Base-by-base conservation (phyloP, 2,113 vertebrate species). In the Alexandromys fortis region DNA sequence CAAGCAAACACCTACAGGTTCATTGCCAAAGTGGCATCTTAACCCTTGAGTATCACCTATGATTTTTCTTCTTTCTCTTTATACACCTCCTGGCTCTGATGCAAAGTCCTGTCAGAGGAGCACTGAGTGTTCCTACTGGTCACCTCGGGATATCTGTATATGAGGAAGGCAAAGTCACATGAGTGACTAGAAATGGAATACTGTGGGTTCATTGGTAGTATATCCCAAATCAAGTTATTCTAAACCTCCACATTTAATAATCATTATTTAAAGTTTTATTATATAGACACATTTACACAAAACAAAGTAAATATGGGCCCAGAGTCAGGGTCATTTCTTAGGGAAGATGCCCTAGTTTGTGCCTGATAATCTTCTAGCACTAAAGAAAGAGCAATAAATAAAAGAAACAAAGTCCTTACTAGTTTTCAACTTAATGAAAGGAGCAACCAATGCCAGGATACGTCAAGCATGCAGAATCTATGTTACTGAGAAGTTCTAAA, bases 1-100 rank as follows among this genome's bases (percentile, higher is more conserved):
- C n/a, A 95, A 81, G 86, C 12, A 4, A 6, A 78, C 0, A 7
- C 33, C n/a, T 65, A 73, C 8, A 52, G 19, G 26, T 67, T 86
- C 67, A 49, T 61, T 47, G 52, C 72, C 88, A 82, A 33, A 81
- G 52, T 33, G 4, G 0, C 8, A 47, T 68, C 35, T 75, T 0
- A 10, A 75, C 17, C 52, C 58, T 76, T 47, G 47, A 52, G 52
- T 16, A 82, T 33, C 52, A 73, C 58, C 13, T 52, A 47, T 17
- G 9, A 90, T 89, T 89, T 55, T 93, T 81, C 85, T 61, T 82
- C 58, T 93, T 72, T 89, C 61, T 79, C 5, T 86, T 89, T 83
- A 52, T 88, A 30, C 13, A 91, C 49, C n/a, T 86, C 58, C 49
- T 49, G 33, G 14, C 28, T 93, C 42, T 96, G 90, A 92, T 52